Evolutionary conservation across 2,797 vertebrate genomes (phyloP), one percentile per base, ranked within the genome.

Genomic region (Molossus alvarezi): DNA sequence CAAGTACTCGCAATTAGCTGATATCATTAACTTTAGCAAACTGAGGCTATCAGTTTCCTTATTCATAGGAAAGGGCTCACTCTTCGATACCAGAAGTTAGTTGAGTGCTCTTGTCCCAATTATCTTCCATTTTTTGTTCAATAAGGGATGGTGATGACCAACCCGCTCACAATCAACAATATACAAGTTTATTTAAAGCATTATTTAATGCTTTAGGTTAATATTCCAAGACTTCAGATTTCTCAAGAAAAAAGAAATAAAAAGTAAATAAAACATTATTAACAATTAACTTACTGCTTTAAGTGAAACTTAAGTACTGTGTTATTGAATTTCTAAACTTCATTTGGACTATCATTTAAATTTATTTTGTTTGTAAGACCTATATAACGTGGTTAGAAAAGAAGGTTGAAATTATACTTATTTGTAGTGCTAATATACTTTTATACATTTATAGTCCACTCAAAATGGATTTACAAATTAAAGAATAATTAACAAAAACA

Each of bases 321-420:
- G 29, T 29, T 23, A 53, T 18, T 81, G 12, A 79, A 58, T 51
- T 71, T 79, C 25, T 80, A 13, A 21, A 41, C 12, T 17, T 71
- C 23, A n/a, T 72, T 62, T 93, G 45, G 13, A 71, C 23, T 93
- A 64, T 18, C 27, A 73, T 55, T 88, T 80, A 80, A 87, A 72
- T 53, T 53, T 53, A 29, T 69, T 93, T 86, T 45, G 5, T 33
- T 86, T 29, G 29, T 48, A 72, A 13, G 29, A 62, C 8, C 9
- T 10, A 6, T n/a, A 9, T 45, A 55, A 27, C 14, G 72, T 18
- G 13, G 33, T 21, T 80, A 27, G 55, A 45, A 81, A 57, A 5
- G 12, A 82, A 37, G 6, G 5, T 25, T 81, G 15, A 12, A 27
- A 81, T 80, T 81, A 37, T 0, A 72, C 6, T 64, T 25, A 18